Evolutionary conservation across 1,140 invertebrate genomes (phyloP).

Genomic region (Berghia stephanieae): DNA sequence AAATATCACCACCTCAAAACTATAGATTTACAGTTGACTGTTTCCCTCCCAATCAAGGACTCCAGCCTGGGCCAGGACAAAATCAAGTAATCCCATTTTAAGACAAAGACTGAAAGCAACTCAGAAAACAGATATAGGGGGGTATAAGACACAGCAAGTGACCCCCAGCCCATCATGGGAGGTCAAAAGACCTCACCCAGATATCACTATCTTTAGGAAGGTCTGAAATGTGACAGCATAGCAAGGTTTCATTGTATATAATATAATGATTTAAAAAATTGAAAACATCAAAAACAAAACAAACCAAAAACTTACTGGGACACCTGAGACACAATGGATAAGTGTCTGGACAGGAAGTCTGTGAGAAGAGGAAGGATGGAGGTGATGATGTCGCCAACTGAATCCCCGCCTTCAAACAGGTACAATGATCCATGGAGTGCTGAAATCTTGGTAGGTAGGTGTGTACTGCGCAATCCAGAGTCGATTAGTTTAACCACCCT

Average conservation of each 20-base stretch:
- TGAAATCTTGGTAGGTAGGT: conserved; percentile 75
- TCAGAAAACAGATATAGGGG: too few relatives aligned
- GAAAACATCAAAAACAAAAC: too few relatives aligned
- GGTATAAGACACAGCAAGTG: background rate
- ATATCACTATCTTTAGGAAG: too few relatives aligned
- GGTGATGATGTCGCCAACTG: conserved; percentile 64
- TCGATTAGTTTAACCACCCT: conserved; percentile 75
- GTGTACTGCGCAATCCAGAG: conserved; percentile 73
- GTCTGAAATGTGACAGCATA: too few relatives aligned
- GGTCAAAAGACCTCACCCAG: background rate
- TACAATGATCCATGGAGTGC: conserved; percentile 81
- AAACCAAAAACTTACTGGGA: conserved; percentile 38
- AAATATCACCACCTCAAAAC: too few relatives aligned
- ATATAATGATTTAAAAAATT: too few relatives aligned
- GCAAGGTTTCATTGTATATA: too few relatives aligned
- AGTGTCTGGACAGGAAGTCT: conserved; percentile 77
- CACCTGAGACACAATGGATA: conserved; percentile 56
- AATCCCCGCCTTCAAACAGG: conserved; percentile 72
- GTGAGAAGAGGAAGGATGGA: conserved; percentile 74
- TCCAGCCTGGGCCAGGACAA: too few relatives aligned
- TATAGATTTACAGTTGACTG: too few relatives aligned
- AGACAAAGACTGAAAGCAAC: too few relatives aligned
- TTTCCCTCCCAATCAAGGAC: too few relatives aligned
- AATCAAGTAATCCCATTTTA: too few relatives aligned
- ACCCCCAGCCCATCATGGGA: background rate